Conservation (phyloP, 1,140 invertebrate genomes). For the Pogonomyrmex barbatus region DNA sequence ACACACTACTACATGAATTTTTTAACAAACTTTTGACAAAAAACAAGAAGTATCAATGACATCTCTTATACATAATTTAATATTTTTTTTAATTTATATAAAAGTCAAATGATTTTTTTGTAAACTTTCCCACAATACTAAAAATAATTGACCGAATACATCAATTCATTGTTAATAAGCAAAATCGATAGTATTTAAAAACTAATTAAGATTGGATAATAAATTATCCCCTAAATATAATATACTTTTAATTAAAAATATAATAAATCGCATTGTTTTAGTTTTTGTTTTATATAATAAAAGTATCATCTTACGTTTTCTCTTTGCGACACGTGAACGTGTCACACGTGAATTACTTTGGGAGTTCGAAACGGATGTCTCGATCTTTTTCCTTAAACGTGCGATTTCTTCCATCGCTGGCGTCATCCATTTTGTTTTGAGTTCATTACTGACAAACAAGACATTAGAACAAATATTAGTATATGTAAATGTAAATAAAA, state of each 20-base stretch:
- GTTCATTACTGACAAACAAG: conserved; percentile 72
- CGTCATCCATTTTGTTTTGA: conserved; percentile 83
- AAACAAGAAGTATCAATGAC: neutral
- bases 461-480: conserved; percentile 17
- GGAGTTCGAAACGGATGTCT: conserved; percentile 4
- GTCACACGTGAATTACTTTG: conserved; percentile 73
- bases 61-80: neutral
- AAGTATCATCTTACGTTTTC: conserved; percentile 75
- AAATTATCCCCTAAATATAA: conserved; percentile 1
- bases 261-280: conserved; percentile 3
- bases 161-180: neutral
- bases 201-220: neutral
- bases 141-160: neutral
- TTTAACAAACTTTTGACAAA: neutral
- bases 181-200: neutral
- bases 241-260: neutral
- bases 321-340: conserved; percentile 77
- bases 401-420: conserved; percentile 84
- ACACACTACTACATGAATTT: neutral
- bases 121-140: neutral
- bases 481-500: conserved; percentile 24
- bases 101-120: neutral
- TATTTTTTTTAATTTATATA: neutral
- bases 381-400: conserved; percentile 76
- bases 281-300: neutral